These are phyloP conservation scores for Cyprinodon variegatus DNA, from an alignment of 2,113 vertebrate genomes.

Conservation along the genomic window DNA sequence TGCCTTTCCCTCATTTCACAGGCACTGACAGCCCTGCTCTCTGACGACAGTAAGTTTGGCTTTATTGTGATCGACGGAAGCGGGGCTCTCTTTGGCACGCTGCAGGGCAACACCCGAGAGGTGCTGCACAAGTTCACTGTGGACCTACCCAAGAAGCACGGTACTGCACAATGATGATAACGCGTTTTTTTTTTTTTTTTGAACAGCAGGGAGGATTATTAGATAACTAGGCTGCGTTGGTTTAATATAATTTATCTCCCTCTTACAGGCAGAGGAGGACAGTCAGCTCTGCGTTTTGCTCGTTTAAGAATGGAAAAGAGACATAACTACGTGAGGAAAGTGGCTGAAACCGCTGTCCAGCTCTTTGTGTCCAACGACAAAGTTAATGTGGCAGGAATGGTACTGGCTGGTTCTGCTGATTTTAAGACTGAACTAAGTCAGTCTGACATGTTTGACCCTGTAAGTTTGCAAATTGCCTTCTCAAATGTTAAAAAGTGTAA, in stretches of 20 bases:
- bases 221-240: neutral
- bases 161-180: constrained; percentile 70
- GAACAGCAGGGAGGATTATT: neutral
- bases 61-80: constrained; percentile 99
- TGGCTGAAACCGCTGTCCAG: constrained; percentile 97
- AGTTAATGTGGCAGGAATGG: constrained; percentile 97
- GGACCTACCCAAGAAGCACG: constrained; percentile 99
- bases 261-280: constrained; percentile 92
- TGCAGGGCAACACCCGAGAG: constrained; percentile 98
- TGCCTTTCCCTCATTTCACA: neutral
- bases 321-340: constrained; percentile 98
- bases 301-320: constrained; percentile 98
- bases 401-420: constrained; percentile 96
- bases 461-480: constrained; percentile 70
- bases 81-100: constrained; percentile 97
- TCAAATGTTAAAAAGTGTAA: neutral
- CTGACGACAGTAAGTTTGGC: constrained; percentile 99
- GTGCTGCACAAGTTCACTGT: constrained; percentile 99
- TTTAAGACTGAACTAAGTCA: constrained; percentile 99
- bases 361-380: constrained; percentile 98
- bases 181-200: neutral
- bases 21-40: constrained; percentile 97
- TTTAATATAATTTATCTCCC: constrained; percentile 6
- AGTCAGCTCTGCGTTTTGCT: constrained; percentile 97
- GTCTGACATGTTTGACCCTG: constrained; percentile 99